Evolutionary conservation across 2,113 vertebrate genomes (phyloP), one percentile per base, ranked within the genome.

Genomic region (Suricata suricatta): DNA sequence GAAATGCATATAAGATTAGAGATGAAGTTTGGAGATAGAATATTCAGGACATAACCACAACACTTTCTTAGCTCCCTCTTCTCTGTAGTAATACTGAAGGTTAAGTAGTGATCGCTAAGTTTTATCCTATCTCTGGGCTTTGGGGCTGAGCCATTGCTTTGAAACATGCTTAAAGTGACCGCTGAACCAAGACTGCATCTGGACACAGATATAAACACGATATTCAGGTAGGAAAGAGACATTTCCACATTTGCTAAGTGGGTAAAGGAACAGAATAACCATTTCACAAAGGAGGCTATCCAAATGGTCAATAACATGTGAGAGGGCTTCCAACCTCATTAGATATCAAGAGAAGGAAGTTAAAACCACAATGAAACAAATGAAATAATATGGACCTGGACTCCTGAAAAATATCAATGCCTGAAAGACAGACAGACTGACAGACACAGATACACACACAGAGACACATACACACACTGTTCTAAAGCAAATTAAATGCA

Each of bases 401-500:
- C 31, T 88, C 31, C 84, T 90, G 5, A 88, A 79, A 95, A 88
- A 35, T 52, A 93, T 33, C 15, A 69, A 93, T 44, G 57, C 10
- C 21, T 91, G 11, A 77, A 94, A 91, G 54, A 76, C 12, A 23
- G 13, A 66, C 2, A 76, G 2, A 38, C 17, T 27, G 2, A 83
- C 29, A 57, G 35, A 84, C 8, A 29, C 19, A 72, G 4, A 72
- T 11, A 72, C 69, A 72, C 21, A 11, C 8, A 31, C 23, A 21
- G 13, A 50, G 12, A 86, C 13, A 50, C 50, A 41, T 10, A 80
- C 10, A 68, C 47, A 44, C 52, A 66, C 64, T 86, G 29, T 93
- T 74, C 31, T 77, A 90, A 95, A 86, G 60, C 33, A 97, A 96
- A 82, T 19, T 87, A 95, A 93, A 96, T 95, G 68, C 52, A 90